Evolutionary conservation across 2,113 vertebrate genomes (phyloP).

Genomic region (Rostratula benghalensis): DNA sequence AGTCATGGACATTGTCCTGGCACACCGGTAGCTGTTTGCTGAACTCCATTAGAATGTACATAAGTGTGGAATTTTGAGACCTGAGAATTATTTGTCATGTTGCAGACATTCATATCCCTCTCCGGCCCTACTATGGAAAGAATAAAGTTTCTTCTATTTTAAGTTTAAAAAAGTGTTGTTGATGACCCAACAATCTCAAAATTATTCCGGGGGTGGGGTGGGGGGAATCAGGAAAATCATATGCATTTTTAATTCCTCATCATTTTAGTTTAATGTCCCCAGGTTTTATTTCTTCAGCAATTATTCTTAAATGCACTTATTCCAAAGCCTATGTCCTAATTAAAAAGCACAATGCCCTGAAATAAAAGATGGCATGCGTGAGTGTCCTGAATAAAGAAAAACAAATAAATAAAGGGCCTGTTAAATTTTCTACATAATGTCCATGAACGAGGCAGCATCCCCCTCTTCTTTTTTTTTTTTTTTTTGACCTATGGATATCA

Average conservation of each 20-base stretch:
- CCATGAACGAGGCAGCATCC: background rate
- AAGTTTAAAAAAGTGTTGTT: background rate
- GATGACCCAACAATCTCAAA: background rate
- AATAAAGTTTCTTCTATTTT: background rate
- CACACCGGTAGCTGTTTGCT: background rate
- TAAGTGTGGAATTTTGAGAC: background rate
- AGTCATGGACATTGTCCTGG: background rate
- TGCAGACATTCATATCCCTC: background rate
- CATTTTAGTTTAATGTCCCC: background rate
- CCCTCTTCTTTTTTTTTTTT: background rate
- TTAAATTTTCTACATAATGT: slow-evolving; percentile 1
- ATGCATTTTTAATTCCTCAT: background rate
- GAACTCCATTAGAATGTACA: background rate
- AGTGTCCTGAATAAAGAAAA: slow-evolving; percentile 50
- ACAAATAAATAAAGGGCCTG: slow-evolving; percentile 7
- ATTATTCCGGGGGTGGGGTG: background rate
- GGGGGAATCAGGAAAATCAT: background rate
- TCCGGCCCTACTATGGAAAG: background rate
- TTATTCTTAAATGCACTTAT: background rate
- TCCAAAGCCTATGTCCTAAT: slow-evolving; percentile 27
- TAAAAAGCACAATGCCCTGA: slow-evolving; percentile 30
- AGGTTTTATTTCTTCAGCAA: slow-evolving; percentile 8
- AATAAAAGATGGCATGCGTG: background rate
- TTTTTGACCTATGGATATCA: slow-evolving; percentile 43
- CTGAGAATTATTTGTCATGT: background rate